A percentile compares a stretch with the other conserved stretches of the same genome.
These are phyloP conservation scores for Eupithecia pulchellata DNA, from an alignment of 2,888 invertebrate genomes.

Conservation along the genomic window DNA sequence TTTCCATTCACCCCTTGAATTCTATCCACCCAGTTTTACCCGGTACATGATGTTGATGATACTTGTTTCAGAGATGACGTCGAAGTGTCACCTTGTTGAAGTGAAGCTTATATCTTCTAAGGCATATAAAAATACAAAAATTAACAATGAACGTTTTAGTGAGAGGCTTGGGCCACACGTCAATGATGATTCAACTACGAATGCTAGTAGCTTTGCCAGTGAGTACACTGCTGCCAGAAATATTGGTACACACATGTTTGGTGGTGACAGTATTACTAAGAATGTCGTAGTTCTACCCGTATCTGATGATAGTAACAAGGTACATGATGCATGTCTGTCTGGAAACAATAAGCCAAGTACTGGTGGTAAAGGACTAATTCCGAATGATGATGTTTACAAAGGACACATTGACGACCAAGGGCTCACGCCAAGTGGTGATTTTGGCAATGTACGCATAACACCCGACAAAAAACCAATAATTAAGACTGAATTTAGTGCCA, in stretches of 20 bases:
- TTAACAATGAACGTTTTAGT: neutral
- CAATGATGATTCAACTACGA: neutral
- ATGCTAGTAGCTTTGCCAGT: neutral
- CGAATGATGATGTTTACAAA: neutral
- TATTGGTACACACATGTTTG: neutral
- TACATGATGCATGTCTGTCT: neutral
- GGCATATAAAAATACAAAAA: neutral
- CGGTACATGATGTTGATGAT: neutral
- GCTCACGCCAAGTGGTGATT: neutral
- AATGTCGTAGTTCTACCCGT: neutral
- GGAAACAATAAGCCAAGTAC: neutral
- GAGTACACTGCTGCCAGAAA: neutral
- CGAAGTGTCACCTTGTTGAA: neutral
- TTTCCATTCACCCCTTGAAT: too few species aligned
- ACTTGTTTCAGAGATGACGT: constrained; percentile 3
- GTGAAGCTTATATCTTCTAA: neutral
- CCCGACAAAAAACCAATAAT: neutral
- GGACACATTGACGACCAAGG: neutral
- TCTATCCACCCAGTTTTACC: too few species aligned
- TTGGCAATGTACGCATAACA: neutral
- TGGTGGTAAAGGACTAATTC: neutral
- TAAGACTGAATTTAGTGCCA: neutral
- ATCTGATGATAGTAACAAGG: neutral
- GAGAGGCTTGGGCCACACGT: neutral
- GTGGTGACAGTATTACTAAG: neutral